Evolutionary conservation across 2,113 vertebrate species (phyloP).

Genomic region (Pavo muticus): DNA sequence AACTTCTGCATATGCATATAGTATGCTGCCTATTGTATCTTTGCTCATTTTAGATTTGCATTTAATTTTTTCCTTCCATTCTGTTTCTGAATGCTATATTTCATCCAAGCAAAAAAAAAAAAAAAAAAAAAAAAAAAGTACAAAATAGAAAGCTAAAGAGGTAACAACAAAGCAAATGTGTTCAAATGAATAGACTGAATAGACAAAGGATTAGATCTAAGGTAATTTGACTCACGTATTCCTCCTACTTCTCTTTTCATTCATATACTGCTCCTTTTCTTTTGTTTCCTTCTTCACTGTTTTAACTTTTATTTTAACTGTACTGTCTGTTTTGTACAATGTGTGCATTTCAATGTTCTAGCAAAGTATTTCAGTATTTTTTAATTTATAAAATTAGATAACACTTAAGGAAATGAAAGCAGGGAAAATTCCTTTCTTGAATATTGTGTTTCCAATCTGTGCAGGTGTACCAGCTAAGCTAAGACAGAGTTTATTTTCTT

Average conservation of each 20-base stretch:
- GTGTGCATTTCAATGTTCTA: not conserved
- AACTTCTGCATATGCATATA: not conserved
- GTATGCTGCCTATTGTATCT: not conserved
- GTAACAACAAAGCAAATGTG: not conserved
- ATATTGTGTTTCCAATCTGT: not conserved
- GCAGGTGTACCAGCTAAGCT: not conserved
- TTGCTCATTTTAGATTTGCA: not conserved
- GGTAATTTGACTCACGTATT: not conserved
- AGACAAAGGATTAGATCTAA: not conserved
- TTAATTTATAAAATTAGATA: not conserved
- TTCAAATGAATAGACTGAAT: not conserved
- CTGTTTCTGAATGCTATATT: not conserved
- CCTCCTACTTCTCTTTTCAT: not conserved
- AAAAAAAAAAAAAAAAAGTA: not conserved
- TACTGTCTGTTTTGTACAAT: not conserved
- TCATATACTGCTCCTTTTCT: not conserved
- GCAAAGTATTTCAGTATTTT: not conserved
- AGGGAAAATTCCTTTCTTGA: not conserved
- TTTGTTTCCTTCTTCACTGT: not conserved
- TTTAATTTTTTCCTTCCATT: not conserved
- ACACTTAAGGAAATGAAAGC: not conserved
- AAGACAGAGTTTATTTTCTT: too few species aligned
- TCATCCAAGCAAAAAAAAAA: not conserved
- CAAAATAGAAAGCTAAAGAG: not conserved
- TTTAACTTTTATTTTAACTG: not conserved